A percentile compares a stretch with the other conserved stretches of the same genome.
These are phyloP conservation scores for Astyanax mexicanus DNA, from an alignment of 2,797 vertebrate species.

Conservation along the genomic window DNA sequence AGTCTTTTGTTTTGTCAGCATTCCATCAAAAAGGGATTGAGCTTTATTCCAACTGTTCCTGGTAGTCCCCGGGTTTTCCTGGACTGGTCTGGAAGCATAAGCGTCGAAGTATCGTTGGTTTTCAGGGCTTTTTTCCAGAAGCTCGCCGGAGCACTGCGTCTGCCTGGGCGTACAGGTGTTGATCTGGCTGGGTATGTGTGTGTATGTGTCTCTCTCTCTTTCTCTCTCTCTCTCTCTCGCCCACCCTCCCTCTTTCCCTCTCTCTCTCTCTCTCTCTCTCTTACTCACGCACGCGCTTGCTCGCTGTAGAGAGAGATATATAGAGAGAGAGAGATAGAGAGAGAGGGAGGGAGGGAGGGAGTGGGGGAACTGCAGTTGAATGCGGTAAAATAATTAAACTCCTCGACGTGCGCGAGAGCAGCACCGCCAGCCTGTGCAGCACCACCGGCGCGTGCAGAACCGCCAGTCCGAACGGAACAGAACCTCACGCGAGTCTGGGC, in stretches of 20 bases:
- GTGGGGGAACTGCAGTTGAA: constrained; percentile 78
- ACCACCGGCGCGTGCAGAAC: constrained; percentile 48
- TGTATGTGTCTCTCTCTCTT: constrained; percentile 48
- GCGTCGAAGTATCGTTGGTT: constrained; percentile 59
- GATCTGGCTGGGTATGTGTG: constrained; percentile 24
- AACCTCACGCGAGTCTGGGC: too few relatives aligned
- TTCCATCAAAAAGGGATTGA: too few relatives aligned
- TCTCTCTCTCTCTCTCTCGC: constrained; percentile 56
- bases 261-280: constrained; percentile 36
- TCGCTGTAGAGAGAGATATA: constrained; percentile 47
- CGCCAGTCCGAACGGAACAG: constrained; percentile 51
- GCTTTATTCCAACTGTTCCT: too few relatives aligned
- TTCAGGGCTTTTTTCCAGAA: neutral
- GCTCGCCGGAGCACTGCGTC: constrained; percentile 46
- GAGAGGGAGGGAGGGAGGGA: too few relatives aligned
- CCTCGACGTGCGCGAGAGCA: constrained; percentile 67
- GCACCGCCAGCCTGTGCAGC: too few relatives aligned
- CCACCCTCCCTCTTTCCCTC: too few relatives aligned
- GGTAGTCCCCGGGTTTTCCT: too few relatives aligned
- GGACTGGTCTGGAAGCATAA: neutral
- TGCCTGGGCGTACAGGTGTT: constrained; percentile 39
- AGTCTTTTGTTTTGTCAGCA: too few relatives aligned
- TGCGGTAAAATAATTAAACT: constrained; percentile 76
- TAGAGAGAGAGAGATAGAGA: too few relatives aligned
- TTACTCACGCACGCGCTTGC: constrained; percentile 55